Evolutionary conservation across 2,797 vertebrate genomes (phyloP), one percentile per base, ranked within the genome.

Genomic region (Podargus strigoides): DNA sequence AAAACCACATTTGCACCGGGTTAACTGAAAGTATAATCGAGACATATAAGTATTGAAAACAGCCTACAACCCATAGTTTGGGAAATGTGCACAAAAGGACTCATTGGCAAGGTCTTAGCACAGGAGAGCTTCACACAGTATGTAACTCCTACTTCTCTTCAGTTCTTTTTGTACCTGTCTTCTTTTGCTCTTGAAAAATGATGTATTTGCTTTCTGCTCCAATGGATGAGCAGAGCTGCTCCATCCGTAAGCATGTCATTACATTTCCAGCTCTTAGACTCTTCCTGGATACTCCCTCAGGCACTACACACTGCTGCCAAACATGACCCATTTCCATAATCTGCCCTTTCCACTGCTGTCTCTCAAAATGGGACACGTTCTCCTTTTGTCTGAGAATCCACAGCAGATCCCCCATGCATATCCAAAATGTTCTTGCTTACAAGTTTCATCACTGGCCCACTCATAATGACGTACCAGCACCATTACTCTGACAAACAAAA

Each of bases 151-250:
- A 41, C 73, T 58, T 77, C 46, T 26, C 66, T 68, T 87, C 50
- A 30, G 64, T 30, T 92, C 62, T 73, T 39, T 42, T 37, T 83
- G 75, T 42, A 62, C 22, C 49, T 90, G 50, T 52, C 73, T 84
- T 73, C 32, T 14, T 49, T 90, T 62, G 39, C 67, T 86, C 87
- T 81, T 90, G 62, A 77, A 42, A 87, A 89, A 26, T 28, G 66
- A 94, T 70, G 44, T 14, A 91, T 90, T 77, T 92, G 26, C 66
- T 88, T 91, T 95, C 83, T 86, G 74, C 70, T 90, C 59, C 76
- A 91, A 70, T 14, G 80, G 67, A 86, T 63, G 85, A 94, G 60
- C 72, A 78, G 80, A 92, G 67, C 36, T 79, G 67, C 47, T 86
- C 52, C 85, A 92, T 81, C 76, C 76, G 73, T 86, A 91, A 74